Base-by-base conservation (phyloP, 2,113 vertebrate species). In the Mustelus asterias region DNA sequence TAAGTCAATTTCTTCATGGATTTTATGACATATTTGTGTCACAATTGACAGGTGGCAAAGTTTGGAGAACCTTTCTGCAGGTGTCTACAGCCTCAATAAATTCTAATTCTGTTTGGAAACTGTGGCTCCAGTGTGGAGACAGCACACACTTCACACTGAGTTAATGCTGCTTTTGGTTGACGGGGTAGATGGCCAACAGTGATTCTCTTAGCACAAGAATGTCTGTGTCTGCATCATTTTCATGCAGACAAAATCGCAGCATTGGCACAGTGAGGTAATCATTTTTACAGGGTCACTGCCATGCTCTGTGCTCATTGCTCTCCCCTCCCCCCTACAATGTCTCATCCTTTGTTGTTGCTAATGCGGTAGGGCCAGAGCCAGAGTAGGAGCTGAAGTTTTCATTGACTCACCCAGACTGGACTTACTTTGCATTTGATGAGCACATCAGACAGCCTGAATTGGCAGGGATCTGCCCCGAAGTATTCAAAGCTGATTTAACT, bases 381-480 rank as follows among this genome's bases (percentile, higher is more conserved):
- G 69, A 95, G 54, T 65, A 95, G 54, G 67, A 95, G 94, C 67
- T 72, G 67, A 72, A 72, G 44, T 95, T 95, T 95, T 72, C 69
- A 95, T 95, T 72, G 69, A 95, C 37, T 95, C 44, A 54, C 94
- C 67, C 67, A 54, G 94, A 70, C 93, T 48, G 65, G 69, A 37
- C 67, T 95, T 54, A 72, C 41, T 48, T 95, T 95, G 94, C 67
- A 44, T 44, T 72, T 95, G 41, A 67, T 95, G 94, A 95, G 48
- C 67, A 95, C 94, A 95, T 29, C 67, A 94, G 37, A 54, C 41
- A 95, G 94, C 41, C 67, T 14, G 94, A 95, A 76, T 95, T 72
- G 94, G 24, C 94, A 48, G 69, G 24, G 70, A 48, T 95, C 69
- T 54, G 54, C 24, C 8, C 41, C 22, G 78, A 58, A 89, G 22